These are phyloP conservation scores for Myocastor coypus DNA, from an alignment of 2,113 vertebrate genomes.

Conservation along the genomic window DNA sequence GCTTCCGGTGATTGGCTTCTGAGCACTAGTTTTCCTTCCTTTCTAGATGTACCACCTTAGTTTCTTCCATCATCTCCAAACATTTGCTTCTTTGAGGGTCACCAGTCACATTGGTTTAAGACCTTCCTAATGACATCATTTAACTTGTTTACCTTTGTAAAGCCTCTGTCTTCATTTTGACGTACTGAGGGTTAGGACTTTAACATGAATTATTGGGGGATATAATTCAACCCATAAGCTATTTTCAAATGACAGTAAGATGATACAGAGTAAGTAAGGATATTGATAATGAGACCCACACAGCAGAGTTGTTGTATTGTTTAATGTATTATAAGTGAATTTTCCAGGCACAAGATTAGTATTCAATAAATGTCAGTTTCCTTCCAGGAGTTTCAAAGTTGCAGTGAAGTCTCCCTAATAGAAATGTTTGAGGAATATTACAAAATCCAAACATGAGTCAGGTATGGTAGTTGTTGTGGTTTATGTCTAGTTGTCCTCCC, in stretches of 20 bases:
- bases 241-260: neutral
- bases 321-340: neutral
- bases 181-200: neutral
- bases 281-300: neutral
- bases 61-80: neutral
- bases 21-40: neutral
- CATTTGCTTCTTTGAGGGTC: neutral
- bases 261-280: neutral
- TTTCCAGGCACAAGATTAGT: neutral
- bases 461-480: too few species aligned
- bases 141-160: neutral
- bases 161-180: neutral
- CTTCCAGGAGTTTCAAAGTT: neutral
- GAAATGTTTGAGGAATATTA: neutral
- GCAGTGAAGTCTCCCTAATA: too few species aligned
- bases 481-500: too few species aligned
- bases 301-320: neutral
- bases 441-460: neutral
- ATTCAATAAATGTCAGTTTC: neutral
- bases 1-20: neutral
- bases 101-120: neutral
- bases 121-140: neutral
- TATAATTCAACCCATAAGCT: neutral
- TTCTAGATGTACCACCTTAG: neutral
- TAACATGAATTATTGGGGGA: neutral